Evolutionary conservation across 92 coral and sea anemone genomes (phyloP), one percentile per base, ranked within the genome.

Genomic region (Anthopleura xanthogrammica): DNA sequence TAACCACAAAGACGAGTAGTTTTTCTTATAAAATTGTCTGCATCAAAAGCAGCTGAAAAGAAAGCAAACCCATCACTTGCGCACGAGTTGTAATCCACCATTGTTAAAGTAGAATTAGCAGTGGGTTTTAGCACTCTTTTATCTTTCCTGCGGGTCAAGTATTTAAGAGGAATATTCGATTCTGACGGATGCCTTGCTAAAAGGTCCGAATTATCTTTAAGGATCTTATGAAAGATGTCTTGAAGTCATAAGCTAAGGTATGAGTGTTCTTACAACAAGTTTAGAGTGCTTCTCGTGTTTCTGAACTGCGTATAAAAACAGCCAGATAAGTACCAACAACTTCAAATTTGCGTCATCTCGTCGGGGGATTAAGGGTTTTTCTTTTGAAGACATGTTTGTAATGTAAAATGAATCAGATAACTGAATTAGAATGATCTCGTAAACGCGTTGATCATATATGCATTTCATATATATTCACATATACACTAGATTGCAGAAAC

Each of bases 131-230:
- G 70, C 70, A 20, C 70, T 23, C 70, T 62, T 20, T 62, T n/a
- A 62, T 62, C 29, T 62, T 62, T 62, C 70, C 70, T 62, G 70
- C 19, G 23, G 70, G 70, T 62, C 39, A 62, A 62, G 70, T 62
- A 62, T 23, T 20, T 62, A 23, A 62, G 36, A 6, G 70, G 24
- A 62, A 62, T 62, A 62, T 62, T 14, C 1, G 12, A 14, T n/a
- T 62, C 70, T 62, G 23, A 62, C 29, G 23, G 29, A 20, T 29
- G 29, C 70, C 11, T 12, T 54, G 29, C 70, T 20, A 62, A 62
- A 62, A 62, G 70, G 70, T 8, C 29, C 36, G 12, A n/a, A 62
- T n/a, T 62, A 5, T 20, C 36, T n/a, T 62, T 20, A n/a, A 62
- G 36, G 70, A n/a, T 20, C 36, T 7, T 23, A 20, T 11, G 29